phyloP scores from a whole-genome alignment of 1,140 invertebrate genomes.

The Rhynchophorus ferrugineus region DNA sequence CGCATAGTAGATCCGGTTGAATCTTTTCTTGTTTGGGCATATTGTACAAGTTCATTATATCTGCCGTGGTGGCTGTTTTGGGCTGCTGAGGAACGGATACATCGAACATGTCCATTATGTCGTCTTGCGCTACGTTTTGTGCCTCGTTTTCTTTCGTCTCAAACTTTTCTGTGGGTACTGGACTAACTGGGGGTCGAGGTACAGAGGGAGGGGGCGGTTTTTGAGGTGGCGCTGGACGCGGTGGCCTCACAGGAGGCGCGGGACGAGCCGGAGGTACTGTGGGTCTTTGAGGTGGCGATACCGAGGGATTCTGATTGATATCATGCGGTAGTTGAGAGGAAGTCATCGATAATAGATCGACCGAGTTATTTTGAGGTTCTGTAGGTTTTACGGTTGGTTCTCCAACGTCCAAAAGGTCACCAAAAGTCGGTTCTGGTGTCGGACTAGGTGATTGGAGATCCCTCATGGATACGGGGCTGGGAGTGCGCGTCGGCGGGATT shows the following conservation, averaged over 20 bases:
- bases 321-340: conserved; percentile 25
- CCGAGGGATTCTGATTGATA: conserved; percentile 41
- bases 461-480: conserved; percentile 71
- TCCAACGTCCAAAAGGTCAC: conserved; percentile 56
- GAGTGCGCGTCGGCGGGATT: conserved; percentile 71
- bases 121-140: conserved; percentile 20
- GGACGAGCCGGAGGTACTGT: conserved; percentile 31
- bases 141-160: no score
- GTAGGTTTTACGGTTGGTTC: conserved; percentile 24
- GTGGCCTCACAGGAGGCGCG: conserved; percentile 39
- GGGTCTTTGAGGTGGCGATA: conserved; percentile 21
- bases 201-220: conserved; percentile 28
- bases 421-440: conserved; percentile 65
- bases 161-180: no score
- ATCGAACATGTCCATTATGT: conserved; percentile 45
- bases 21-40: conserved; percentile 43
- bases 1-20: conserved; percentile 35
- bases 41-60: conserved; percentile 58
- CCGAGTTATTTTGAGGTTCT: conserved; percentile 7
- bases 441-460: conserved; percentile 75
- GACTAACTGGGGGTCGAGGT: background rate
- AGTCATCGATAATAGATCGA: conserved; percentile 28
- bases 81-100: conserved; percentile 36
- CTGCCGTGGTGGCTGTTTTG: conserved; percentile 49
- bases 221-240: conserved; percentile 31